Percentiles rank a stretch among this genome's conserved stretches.
phyloP scores from a whole-genome alignment of 2,888 invertebrate genomes.

The Oasisia sp. region DNA sequence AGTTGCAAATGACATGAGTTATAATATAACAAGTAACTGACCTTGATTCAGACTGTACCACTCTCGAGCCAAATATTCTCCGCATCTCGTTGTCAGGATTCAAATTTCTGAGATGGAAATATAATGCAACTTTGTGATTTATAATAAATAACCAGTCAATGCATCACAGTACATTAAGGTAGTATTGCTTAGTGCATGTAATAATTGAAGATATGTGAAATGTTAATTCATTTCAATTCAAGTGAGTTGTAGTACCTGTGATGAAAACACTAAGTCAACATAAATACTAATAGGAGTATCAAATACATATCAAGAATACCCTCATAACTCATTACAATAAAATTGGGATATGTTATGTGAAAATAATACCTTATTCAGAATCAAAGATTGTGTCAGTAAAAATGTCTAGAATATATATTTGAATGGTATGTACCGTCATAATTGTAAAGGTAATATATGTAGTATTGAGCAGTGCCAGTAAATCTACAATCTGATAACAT shows the following conservation, averaged over 20 bases:
- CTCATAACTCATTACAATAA: not conserved
- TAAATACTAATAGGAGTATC: not conserved
- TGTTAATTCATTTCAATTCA: not conserved
- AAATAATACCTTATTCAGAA: not conserved
- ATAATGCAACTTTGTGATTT: not conserved
- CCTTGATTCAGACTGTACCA: conserved; percentile 76
- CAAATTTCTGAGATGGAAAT: conserved; percentile 71
- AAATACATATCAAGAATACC: not conserved
- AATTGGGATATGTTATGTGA: not conserved
- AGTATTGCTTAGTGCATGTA: not conserved
- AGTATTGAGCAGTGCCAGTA: not conserved
- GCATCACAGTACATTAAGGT: not conserved
- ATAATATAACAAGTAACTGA: conserved; percentile 42
- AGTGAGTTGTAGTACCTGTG: not conserved
- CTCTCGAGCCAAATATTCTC: conserved; percentile 82
- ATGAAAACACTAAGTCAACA: not conserved
- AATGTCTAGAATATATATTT: not conserved
- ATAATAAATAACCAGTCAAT: not conserved
- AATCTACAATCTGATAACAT: not conserved
- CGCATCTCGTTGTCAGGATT: conserved; percentile 85
- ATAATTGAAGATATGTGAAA: not conserved
- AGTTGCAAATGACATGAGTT: conserved; percentile 19
- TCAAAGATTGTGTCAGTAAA: not conserved
- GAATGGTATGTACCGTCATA: not conserved
- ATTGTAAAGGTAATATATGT: not conserved